Conservation (phyloP, 92 coral and sea anemone species). For the Zoanthus solanderi region DNA sequence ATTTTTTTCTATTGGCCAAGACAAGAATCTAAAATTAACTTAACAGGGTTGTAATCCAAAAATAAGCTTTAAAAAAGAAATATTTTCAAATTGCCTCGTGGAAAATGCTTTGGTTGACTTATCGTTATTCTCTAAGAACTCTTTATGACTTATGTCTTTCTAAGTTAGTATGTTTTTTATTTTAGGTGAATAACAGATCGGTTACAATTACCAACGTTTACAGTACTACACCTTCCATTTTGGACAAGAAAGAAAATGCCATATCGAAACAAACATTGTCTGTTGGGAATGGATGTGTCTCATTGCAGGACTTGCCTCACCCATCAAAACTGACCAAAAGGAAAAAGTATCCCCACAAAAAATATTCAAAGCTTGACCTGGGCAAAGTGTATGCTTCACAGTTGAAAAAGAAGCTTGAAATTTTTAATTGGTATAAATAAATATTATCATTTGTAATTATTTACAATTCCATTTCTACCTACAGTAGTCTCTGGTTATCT, state of each 20-base stretch:
- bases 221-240: neutral
- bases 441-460: no score
- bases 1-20: no score
- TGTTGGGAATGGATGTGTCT: neutral
- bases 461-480: no score
- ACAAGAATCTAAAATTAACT: no score
- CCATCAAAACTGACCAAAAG: conserved; percentile 43
- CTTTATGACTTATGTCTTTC: neutral
- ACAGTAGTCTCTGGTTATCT: no score
- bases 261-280: neutral
- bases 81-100: no score
- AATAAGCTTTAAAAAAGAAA: no score
- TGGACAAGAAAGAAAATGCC: neutral
- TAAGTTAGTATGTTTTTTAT: neutral
- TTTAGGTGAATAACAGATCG: conserved; percentile 25
- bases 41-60: no score
- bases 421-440: neutral
- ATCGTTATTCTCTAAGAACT: neutral
- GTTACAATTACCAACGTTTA: neutral
- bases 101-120: no score
- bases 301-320: conserved; percentile 39
- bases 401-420: conserved; percentile 34
- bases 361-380: conserved; percentile 30
- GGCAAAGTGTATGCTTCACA: conserved; percentile 41
- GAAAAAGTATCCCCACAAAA: conserved; percentile 32